Conservation (phyloP, 2,888 invertebrate genomes). For the Torymus aiolomorphi region DNA sequence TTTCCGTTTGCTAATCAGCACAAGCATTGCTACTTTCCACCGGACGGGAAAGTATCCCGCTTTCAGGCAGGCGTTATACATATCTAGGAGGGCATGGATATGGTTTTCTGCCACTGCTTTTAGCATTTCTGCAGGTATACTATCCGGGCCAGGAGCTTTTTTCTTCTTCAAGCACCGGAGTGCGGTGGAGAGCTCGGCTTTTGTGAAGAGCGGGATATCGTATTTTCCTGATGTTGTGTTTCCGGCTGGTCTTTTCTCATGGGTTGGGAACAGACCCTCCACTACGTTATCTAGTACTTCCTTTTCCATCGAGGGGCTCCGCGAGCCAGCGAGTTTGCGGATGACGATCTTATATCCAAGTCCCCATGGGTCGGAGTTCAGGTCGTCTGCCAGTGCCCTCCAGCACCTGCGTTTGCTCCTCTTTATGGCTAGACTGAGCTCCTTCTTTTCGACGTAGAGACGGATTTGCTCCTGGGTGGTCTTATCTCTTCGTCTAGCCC, state of each 20-base stretch:
- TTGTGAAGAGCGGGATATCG: background rate
- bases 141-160: slow-evolving; percentile 32
- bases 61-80: slow-evolving; percentile 27
- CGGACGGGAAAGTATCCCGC: background rate
- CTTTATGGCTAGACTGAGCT: no score
- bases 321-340: no score
- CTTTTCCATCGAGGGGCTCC: background rate
- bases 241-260: background rate
- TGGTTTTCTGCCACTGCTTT: slow-evolving; percentile 8
- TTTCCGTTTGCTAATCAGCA: slow-evolving; percentile 24
- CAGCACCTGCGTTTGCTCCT: no score
- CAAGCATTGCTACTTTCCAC: slow-evolving; percentile 16
- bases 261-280: background rate
- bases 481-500: background rate
- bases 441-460: no score
- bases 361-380: no score
- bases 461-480: background rate
- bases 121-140: slow-evolving; percentile 21
- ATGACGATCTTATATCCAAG: no score
- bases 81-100: background rate
- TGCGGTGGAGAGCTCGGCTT: background rate
- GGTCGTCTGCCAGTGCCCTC: no score
- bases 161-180: background rate
- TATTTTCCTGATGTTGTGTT: background rate
- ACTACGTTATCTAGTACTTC: background rate